Evolutionary conservation across 2,888 invertebrate species (phyloP).

Genomic region (Aphidoletes aphidimyza): DNA sequence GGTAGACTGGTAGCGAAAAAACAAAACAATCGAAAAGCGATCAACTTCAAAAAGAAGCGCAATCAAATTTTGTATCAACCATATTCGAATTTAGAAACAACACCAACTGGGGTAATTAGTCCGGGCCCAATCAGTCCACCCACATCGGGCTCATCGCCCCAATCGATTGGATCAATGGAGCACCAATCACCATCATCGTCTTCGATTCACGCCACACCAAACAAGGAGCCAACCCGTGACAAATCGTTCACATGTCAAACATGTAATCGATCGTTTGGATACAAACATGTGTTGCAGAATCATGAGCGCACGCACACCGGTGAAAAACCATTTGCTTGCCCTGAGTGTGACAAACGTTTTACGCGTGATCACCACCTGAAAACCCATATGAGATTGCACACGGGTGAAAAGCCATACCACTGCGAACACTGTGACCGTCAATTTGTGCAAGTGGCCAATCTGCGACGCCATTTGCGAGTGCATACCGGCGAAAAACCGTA

Average conservation of each 20-base stretch:
- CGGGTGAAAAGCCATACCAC: conserved; percentile 92
- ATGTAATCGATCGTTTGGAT: conserved; percentile 89
- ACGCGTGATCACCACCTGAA: conserved; percentile 93
- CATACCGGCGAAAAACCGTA: conserved; percentile 94
- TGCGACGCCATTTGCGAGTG: conserved; percentile 86
- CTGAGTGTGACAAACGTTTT: conserved; percentile 90
- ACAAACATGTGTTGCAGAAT: conserved; percentile 94
- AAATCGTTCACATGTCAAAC: conserved; percentile 90
- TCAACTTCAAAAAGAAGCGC: conserved; percentile 12
- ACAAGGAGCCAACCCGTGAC: conserved; percentile 73
- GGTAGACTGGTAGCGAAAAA: background rate
- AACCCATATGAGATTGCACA: conserved; percentile 91
- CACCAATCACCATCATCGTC: conserved; percentile 58
- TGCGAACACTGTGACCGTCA: conserved; percentile 92
- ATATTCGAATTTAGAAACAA: background rate
- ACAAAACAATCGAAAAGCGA: conserved; percentile 16
- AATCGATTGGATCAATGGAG: conserved; percentile 60
- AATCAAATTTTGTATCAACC: background rate
- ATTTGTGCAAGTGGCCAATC: conserved; percentile 93
- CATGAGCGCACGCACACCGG: conserved; percentile 95
- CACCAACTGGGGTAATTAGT: conserved; percentile 52
- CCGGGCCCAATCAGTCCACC: conserved; percentile 69
- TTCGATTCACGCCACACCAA: conserved; percentile 40
- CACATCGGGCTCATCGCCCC: conserved; percentile 70
- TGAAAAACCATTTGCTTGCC: conserved; percentile 93